Conservation (phyloP, 2,113 vertebrate genomes). For the Diadophis punctatus region DNA sequence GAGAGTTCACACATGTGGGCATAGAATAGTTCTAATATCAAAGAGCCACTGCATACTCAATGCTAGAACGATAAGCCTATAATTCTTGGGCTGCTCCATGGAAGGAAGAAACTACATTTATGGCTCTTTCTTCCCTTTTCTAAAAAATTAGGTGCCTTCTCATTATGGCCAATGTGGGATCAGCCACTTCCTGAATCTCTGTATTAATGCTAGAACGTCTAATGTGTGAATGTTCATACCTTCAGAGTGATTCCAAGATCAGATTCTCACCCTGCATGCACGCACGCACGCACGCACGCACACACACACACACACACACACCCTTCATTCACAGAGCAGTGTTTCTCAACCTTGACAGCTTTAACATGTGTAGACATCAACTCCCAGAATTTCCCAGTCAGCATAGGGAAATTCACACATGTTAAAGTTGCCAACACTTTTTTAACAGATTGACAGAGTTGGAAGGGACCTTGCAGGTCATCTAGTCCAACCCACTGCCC, state of each 20-base stretch:
- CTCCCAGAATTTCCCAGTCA: background rate
- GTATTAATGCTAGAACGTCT: background rate
- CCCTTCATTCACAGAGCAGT: background rate
- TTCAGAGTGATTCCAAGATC: background rate
- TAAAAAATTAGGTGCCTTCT: background rate
- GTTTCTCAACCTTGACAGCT: background rate
- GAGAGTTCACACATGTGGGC: background rate
- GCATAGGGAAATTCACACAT: background rate
- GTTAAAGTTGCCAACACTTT: background rate
- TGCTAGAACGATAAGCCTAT: background rate
- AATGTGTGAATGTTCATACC: background rate
- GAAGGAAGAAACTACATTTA: background rate
- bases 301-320: background rate
- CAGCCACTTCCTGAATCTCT: background rate
- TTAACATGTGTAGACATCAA: background rate
- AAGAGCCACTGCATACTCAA: background rate
- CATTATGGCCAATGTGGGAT: background rate
- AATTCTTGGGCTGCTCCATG: background rate
- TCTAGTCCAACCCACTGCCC: too few relatives aligned
- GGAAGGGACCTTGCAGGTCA: too few relatives aligned
- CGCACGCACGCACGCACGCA: background rate
- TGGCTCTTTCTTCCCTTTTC: background rate
- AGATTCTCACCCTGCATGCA: background rate
- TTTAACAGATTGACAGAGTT: too few relatives aligned
- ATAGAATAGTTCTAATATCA: background rate